A percentile compares a stretch with the other conserved stretches of the same genome.
These are phyloP conservation scores for Poecilia wingei DNA, from an alignment of 2,797 vertebrate species.

Conservation along the genomic window DNA sequence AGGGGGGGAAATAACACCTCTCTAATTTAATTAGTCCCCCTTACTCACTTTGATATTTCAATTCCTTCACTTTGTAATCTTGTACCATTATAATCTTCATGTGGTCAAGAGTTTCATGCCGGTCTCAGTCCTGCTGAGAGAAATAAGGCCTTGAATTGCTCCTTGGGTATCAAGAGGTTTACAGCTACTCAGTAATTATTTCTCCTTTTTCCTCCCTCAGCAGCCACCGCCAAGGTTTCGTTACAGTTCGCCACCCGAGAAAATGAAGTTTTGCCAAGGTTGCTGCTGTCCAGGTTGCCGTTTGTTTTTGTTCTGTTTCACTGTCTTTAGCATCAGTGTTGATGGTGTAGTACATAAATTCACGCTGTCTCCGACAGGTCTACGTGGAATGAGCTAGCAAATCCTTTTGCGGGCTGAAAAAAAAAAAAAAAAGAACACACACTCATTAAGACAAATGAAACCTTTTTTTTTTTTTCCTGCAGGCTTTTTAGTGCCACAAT, in stretches of 20 bases:
- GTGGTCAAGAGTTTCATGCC: constrained; percentile 81
- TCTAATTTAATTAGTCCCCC: constrained; percentile 41
- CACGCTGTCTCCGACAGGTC: constrained; percentile 97
- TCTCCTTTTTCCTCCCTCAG: constrained; percentile 73
- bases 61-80: constrained; percentile 43
- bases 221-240: constrained; percentile 84
- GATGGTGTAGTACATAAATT: constrained; percentile 89
- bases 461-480: constrained; percentile 29
- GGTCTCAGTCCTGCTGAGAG: constrained; percentile 99
- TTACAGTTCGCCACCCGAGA: constrained; percentile 88
- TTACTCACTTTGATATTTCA: constrained; percentile 40
- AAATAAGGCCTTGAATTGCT: constrained; percentile 87
- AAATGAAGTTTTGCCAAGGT: constrained; percentile 90
- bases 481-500: constrained; percentile 58
- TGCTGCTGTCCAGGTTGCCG: constrained; percentile 85
- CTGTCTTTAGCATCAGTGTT: constrained; percentile 66
- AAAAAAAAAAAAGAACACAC: constrained; percentile 80
- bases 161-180: constrained; percentile 63
- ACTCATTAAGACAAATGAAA: constrained; percentile 68
- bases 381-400: constrained; percentile 98
- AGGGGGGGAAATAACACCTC: constrained; percentile 24
- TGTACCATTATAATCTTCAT: constrained; percentile 66
- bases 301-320: constrained; percentile 63
- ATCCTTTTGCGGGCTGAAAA: constrained; percentile 98
- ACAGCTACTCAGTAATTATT: constrained; percentile 77